Conservation (phyloP, 92 coral and sea anemone genomes). For the Bergia puertoricense region DNA sequence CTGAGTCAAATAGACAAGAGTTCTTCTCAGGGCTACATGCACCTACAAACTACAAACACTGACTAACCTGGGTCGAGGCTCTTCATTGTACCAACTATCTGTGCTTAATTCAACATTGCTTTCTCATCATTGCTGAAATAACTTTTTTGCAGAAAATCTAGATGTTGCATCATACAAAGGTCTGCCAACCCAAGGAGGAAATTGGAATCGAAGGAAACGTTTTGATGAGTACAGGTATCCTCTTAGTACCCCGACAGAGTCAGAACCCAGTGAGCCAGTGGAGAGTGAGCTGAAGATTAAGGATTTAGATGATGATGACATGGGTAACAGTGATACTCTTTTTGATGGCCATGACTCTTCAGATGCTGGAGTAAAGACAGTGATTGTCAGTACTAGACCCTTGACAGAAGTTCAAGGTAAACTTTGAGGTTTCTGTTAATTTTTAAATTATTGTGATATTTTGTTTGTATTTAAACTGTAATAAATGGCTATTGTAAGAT, state of each 20-base stretch:
- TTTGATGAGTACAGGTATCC: constrained; percentile 28
- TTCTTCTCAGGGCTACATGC: too few relatives aligned
- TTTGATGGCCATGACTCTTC: neutral
- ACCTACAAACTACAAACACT: too few relatives aligned
- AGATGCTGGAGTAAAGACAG: constrained; percentile 18
- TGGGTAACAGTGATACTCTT: neutral
- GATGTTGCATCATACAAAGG: constrained; percentile 86
- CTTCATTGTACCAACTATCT: too few relatives aligned
- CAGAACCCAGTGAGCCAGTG: constrained; percentile 37
- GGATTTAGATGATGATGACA: constrained; percentile 18
- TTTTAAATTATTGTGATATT: too few relatives aligned
- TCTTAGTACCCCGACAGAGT: constrained; percentile 1
- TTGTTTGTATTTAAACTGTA: neutral
- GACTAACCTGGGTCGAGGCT: too few relatives aligned
- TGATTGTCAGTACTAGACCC: constrained; percentile 16
- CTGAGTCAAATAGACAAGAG: too few relatives aligned
- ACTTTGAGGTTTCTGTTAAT: neutral
- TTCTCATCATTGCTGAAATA: neutral
- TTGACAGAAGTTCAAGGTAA: neutral
- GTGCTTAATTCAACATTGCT: neutral
- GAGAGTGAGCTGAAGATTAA: constrained; percentile 24
- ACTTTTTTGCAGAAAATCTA: constrained; percentile 59
- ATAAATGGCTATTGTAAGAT: neutral
- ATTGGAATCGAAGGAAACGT: neutral
- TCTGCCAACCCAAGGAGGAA: constrained; percentile 53